These are phyloP conservation scores for Aleiodes leptofemur DNA, from an alignment of 2,888 invertebrate species.

Conservation along the genomic window DNA sequence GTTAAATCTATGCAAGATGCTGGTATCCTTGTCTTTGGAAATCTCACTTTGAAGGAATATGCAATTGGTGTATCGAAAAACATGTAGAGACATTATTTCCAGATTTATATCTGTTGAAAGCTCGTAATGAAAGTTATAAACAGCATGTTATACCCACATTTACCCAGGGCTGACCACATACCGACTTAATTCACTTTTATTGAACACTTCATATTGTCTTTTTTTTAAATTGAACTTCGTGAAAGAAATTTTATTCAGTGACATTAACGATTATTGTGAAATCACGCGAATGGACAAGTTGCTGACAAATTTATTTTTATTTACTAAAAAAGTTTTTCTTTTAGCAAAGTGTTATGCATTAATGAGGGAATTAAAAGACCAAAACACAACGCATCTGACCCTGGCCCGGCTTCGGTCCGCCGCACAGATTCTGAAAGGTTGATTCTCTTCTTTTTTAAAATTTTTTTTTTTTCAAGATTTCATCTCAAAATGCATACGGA, in stretches of 20 bases:
- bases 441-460: neutral
- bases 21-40: neutral
- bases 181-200: slow-evolving; percentile 32
- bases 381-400: slow-evolving; percentile 25
- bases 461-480: neutral
- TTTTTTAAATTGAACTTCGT: neutral
- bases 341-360: slow-evolving; percentile 17
- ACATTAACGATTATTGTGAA: neutral
- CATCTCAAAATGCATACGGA: slow-evolving; percentile 7
- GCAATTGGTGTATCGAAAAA: slow-evolving; percentile 14
- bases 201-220: neutral
- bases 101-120: slow-evolving; percentile 18
- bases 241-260: neutral
- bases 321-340: neutral
- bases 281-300: neutral
- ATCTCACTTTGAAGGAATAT: slow-evolving; percentile 23
- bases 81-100: neutral
- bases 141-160: neutral
- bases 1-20: neutral
- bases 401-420: slow-evolving; percentile 29
- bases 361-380: slow-evolving; percentile 15
- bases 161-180: slow-evolving; percentile 18
- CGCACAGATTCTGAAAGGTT: slow-evolving; percentile 29
- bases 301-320: neutral
- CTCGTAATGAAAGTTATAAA: slow-evolving; percentile 32